Evolutionary conservation across 2,888 invertebrate species (phyloP).

Genomic region (Lochmaea crataegi): DNA sequence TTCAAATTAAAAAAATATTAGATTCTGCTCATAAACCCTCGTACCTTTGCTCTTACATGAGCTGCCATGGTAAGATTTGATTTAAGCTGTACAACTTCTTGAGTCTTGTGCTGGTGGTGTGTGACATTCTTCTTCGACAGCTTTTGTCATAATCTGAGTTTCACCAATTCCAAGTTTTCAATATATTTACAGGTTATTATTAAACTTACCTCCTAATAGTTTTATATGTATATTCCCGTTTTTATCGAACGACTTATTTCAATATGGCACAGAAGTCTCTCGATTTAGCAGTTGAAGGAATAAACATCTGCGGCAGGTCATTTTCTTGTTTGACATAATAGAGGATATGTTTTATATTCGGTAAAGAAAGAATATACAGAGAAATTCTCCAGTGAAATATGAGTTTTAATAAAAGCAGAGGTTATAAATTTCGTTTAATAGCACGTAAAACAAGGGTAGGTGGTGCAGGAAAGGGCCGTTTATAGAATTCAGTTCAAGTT

Average conservation of each 20-base stretch:
- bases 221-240: too few relatives aligned
- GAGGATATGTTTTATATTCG: conserved; percentile 41
- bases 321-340: conserved; percentile 42
- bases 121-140: too few relatives aligned
- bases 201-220: not conserved
- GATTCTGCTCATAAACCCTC: too few relatives aligned
- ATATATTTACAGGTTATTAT: not conserved
- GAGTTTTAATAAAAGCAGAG: conserved; percentile 53
- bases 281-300: conserved; percentile 26
- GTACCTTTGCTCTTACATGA: too few relatives aligned
- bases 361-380: conserved; percentile 47
- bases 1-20: too few relatives aligned
- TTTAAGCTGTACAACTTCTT: too few relatives aligned
- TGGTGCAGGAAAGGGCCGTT: conserved; percentile 52
- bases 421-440: conserved; percentile 53
- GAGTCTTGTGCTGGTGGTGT: too few relatives aligned
- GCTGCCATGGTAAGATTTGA: too few relatives aligned
- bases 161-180: too few relatives aligned
- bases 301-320: conserved; percentile 32
- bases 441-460: conserved; percentile 48
- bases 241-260: not conserved
- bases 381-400: conserved; percentile 50
- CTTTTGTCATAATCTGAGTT: too few relatives aligned
- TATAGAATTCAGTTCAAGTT: conserved; percentile 45
- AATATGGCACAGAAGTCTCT: conserved; percentile 11